A percentile compares a stretch with the other conserved stretches of the same genome.
Conservation (phyloP, 92 coral and sea anemone species). For the Plumapathes pennacea region DNA sequence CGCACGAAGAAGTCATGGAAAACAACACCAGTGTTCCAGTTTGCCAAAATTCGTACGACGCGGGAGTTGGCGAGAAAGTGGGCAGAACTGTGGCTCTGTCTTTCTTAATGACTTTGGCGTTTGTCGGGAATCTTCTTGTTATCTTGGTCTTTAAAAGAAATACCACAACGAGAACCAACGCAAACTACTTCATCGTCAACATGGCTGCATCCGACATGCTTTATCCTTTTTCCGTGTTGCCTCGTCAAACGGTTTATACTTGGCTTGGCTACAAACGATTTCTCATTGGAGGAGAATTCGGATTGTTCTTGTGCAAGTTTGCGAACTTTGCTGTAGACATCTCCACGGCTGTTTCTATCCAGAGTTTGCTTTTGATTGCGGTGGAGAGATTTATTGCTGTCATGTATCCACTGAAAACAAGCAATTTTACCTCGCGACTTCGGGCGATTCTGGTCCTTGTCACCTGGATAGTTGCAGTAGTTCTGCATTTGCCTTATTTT, state of each 20-base stretch:
- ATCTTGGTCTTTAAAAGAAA: slow-evolving; percentile 56
- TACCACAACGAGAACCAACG: slow-evolving; percentile 53
- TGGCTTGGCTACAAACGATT: slow-evolving; percentile 38
- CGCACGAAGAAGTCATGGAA: no score
- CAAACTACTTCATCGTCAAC: slow-evolving; percentile 64
- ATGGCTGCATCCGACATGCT: slow-evolving; percentile 71
- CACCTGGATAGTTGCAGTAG: no score
- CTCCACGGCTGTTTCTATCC: slow-evolving; percentile 61
- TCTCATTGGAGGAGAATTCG: slow-evolving; percentile 36
- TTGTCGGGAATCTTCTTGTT: slow-evolving; percentile 60
- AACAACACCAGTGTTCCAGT: no score
- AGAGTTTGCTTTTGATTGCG: slow-evolving; percentile 51
- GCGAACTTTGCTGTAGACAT: slow-evolving; percentile 57
- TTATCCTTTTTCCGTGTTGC: slow-evolving; percentile 62
- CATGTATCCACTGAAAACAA: slow-evolving; percentile 46
- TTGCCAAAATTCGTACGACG: no score
- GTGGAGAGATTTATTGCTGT: slow-evolving; percentile 63
- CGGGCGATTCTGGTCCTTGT: no score
- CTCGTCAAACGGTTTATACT: slow-evolving; percentile 37
- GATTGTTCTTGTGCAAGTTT: slow-evolving; percentile 58
- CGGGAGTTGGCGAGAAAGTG: no score
- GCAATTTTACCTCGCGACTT: no score
- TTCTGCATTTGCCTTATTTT: no score
- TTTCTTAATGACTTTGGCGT: slow-evolving; percentile 41
- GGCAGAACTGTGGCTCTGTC: no score